Conservation (phyloP, 2,888 invertebrate species). For the Horisme vitalbata region DNA sequence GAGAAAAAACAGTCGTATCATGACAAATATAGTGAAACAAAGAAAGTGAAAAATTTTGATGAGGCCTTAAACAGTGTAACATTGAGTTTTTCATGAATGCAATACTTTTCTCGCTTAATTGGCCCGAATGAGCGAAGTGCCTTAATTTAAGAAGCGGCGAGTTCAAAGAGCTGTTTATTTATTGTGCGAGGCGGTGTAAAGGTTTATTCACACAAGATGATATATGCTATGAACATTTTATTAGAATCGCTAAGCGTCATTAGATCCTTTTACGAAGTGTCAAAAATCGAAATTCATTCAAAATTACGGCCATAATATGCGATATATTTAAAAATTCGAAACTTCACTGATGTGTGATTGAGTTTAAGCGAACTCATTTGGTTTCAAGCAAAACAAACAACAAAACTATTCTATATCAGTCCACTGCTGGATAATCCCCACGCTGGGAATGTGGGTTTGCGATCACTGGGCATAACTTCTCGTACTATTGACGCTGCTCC, state of each 20-base stretch:
- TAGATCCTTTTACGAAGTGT: slow-evolving; percentile 2
- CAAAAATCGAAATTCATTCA: not conserved
- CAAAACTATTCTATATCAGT: no score
- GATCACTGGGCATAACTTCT: no score
- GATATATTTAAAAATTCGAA: not conserved
- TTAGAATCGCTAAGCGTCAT: slow-evolving; percentile 3
- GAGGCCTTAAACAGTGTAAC: slow-evolving; percentile 50
- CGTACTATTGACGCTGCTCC: no score
- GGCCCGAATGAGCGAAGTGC: slow-evolving; percentile 66
- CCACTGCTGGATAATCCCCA: no score
- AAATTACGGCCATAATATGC: not conserved
- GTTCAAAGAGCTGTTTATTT: slow-evolving; percentile 68
- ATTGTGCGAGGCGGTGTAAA: slow-evolving; percentile 46
- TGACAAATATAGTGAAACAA: slow-evolving; percentile 56
- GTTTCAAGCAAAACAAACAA: no score
- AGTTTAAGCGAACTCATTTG: no score
- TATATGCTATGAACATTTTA: slow-evolving; percentile 1
- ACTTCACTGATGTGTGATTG: not conserved
- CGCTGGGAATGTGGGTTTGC: no score
- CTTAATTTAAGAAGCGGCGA: slow-evolving; percentile 69
- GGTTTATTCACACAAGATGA: slow-evolving; percentile 9
- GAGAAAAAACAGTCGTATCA: slow-evolving; percentile 53
- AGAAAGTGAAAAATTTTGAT: slow-evolving; percentile 72
- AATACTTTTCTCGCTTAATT: slow-evolving; percentile 77
- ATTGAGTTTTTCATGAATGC: slow-evolving; percentile 53